phyloP scores from a whole-genome alignment of 1,140 invertebrate species.

The Drosophila sulfurigaster region DNA sequence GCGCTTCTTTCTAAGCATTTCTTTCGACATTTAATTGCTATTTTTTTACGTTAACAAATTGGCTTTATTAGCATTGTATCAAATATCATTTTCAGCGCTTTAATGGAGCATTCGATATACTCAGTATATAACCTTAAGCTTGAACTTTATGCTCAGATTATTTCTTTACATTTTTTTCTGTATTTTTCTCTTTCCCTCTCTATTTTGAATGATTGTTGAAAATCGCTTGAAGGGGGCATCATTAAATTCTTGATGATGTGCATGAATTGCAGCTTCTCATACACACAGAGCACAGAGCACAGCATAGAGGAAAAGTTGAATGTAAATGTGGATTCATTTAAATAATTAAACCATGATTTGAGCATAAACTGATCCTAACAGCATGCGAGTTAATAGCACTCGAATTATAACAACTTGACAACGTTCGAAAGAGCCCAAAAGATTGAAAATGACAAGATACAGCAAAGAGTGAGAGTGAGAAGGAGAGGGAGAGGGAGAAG shows the following conservation, averaged over 20 bases:
- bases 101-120: background rate
- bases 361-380: conserved; percentile 54
- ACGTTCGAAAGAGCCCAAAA: conserved; percentile 6
- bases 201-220: conserved; percentile 10
- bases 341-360: conserved; percentile 75
- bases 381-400: conserved; percentile 66
- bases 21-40: background rate
- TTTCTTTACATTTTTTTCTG: background rate
- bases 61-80: background rate
- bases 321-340: conserved; percentile 67
- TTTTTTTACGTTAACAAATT: background rate
- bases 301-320: conserved; percentile 11
- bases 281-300: background rate
- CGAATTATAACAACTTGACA: conserved; percentile 68
- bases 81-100: background rate
- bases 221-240: conserved; percentile 17
- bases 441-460: conserved; percentile 19
- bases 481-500: background rate
- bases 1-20: background rate
- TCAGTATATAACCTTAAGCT: background rate
- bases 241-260: conserved; percentile 52
- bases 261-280: conserved; percentile 38
- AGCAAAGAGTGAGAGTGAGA: conserved; percentile 9
- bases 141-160: background rate
- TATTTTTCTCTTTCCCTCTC: background rate